A percentile compares a stretch with the other conserved stretches of the same genome.
Evolutionary conservation across 2,888 invertebrate genomes (phyloP).

Genomic region (Hirtodrosophila trivittata): DNA sequence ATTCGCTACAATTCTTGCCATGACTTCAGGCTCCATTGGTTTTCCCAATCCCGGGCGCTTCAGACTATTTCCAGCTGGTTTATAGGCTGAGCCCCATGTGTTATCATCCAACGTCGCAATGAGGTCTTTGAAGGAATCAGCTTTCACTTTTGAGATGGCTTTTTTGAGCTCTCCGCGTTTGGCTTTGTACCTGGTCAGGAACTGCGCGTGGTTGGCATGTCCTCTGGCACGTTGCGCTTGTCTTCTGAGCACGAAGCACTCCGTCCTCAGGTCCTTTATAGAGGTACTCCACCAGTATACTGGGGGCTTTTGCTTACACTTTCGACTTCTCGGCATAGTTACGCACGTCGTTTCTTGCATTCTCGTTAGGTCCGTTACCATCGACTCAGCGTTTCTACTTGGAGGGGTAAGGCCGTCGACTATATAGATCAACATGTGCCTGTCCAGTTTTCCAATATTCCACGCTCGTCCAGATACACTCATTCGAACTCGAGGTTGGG

Average conservation of each 20-base stretch:
- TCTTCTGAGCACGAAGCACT: not conserved
- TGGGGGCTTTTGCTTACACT: slow-evolving; percentile 26
- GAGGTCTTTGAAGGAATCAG: not conserved
- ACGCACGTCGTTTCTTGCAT: too few relatives aligned
- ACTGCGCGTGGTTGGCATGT: not conserved
- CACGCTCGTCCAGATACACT: too few relatives aligned
- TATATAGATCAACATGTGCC: too few relatives aligned
- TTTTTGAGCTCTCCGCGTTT: not conserved
- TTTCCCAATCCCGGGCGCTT: too few relatives aligned
- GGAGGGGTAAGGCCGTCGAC: too few relatives aligned
- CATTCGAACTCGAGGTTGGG: too few relatives aligned
- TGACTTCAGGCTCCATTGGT: not conserved
- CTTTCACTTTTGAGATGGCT: not conserved
- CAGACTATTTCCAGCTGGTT: not conserved
- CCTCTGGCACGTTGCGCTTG: not conserved
- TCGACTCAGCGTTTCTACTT: too few relatives aligned
- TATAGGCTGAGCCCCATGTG: not conserved
- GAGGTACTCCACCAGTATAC: not conserved
- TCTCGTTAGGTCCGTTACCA: too few relatives aligned
- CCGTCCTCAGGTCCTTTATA: not conserved
- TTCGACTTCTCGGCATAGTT: too few relatives aligned
- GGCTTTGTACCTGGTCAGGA: too few relatives aligned
- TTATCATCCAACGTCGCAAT: not conserved
- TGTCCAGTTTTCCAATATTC: too few relatives aligned
- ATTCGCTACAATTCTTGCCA: not conserved